These are phyloP conservation scores for Pterostichus niger DNA, from an alignment of 2,888 invertebrate genomes.

Conservation along the genomic window DNA sequence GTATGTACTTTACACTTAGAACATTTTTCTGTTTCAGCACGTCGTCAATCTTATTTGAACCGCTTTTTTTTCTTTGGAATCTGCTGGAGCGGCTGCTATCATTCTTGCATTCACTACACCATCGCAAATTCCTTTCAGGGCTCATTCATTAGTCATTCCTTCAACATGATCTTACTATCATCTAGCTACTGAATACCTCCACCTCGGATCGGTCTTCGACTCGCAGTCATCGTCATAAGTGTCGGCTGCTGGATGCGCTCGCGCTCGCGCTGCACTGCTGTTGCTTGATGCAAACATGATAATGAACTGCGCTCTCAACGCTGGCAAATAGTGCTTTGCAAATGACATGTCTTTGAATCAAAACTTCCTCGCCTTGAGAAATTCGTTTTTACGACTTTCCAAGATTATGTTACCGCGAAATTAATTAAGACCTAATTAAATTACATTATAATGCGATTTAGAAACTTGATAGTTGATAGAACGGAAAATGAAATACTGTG, in stretches of 20 bases:
- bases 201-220: not conserved
- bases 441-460: constrained; percentile 50
- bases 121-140: constrained; percentile 66
- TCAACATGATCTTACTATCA: constrained; percentile 67
- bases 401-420: constrained; percentile 49
- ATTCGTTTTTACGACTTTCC: constrained; percentile 54
- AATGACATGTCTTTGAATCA: constrained; percentile 49
- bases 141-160: constrained; percentile 67
- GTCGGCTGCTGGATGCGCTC: not conserved
- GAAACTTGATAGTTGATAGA: constrained; percentile 36
- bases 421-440: constrained; percentile 51
- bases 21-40: constrained; percentile 67
- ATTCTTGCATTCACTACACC: constrained; percentile 67
- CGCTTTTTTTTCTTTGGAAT: constrained; percentile 55
- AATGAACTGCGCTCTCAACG: constrained; percentile 8
- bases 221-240: constrained; percentile 36
- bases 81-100: constrained; percentile 61
- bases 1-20: constrained; percentile 67
- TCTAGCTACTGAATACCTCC: constrained; percentile 56
- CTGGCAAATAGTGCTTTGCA: constrained; percentile 36
- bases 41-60: constrained; percentile 66
- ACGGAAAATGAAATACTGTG: constrained; percentile 11
- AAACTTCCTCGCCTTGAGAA: constrained; percentile 34
- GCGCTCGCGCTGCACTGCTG: constrained; percentile 15
- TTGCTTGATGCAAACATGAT: constrained; percentile 42